These are phyloP conservation scores for Halichoeres trimaculatus DNA, from an alignment of 2,113 vertebrate genomes.

Conservation along the genomic window DNA sequence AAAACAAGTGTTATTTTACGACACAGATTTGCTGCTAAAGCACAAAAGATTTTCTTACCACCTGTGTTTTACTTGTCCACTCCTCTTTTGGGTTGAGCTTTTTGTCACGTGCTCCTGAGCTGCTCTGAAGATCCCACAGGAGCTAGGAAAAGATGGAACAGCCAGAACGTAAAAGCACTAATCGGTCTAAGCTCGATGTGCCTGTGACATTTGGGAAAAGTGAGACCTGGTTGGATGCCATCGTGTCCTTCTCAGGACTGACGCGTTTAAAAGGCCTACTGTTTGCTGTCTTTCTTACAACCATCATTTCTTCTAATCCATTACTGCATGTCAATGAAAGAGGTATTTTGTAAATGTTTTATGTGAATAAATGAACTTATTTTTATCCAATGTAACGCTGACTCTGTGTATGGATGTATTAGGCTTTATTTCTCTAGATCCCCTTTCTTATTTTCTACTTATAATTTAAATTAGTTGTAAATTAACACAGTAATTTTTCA, in stretches of 20 bases:
- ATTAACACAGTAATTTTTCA: too few species aligned
- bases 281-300: constrained; percentile 44
- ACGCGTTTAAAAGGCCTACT: constrained; percentile 32
- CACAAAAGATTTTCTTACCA: constrained; percentile 15
- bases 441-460: background rate
- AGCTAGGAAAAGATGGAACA: constrained; percentile 22
- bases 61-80: constrained; percentile 33
- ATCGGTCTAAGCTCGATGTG: constrained; percentile 67
- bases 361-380: constrained; percentile 81
- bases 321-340: constrained; percentile 42
- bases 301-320: constrained; percentile 32
- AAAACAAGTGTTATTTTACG: background rate
- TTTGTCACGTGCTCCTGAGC: constrained; percentile 29
- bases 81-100: constrained; percentile 1
- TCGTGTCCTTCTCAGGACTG: constrained; percentile 6
- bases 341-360: constrained; percentile 74
- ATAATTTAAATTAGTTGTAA: too few species aligned
- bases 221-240: constrained; percentile 23
- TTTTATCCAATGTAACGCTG: constrained; percentile 59
- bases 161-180: constrained; percentile 34
- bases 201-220: constrained; percentile 66
- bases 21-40: constrained; percentile 38
- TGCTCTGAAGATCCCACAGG: constrained; percentile 43
- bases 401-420: background rate
- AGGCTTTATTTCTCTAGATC: background rate